Evolutionary conservation across 2,797 vertebrate genomes (phyloP), one percentile per base, ranked within the genome.

Genomic region (Helostoma temminkii): DNA sequence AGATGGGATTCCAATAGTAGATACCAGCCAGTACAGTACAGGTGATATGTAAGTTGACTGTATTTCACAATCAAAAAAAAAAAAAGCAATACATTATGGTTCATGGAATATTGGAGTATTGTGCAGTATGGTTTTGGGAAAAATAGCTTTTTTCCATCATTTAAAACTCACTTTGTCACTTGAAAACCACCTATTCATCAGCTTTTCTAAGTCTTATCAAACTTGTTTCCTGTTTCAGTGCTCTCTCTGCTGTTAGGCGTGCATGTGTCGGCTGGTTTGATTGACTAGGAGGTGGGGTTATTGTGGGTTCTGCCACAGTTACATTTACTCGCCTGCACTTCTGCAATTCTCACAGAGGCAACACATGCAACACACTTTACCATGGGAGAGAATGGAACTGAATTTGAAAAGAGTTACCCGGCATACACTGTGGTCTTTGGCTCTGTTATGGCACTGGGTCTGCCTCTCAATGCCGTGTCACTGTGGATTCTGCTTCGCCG

Each of bases 401-500:
- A 25, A 3, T 3, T 0, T 3, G 24, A 55, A 5, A 41, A 15
- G 24, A 43, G 0, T 9, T 61, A 52, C 61, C 0, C 4, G 0
- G 12, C 3, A 0, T 88, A 78, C 0, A 48, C 79, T 2, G 0
- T 26, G 2, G 57, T 73, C 16, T 91, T 66, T 30, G 87, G 86
- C 25, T 54, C 49, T 5, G 65, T 90, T 0, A 46, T 62, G 3
- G 22, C 0, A 0, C 9, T 87, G 12, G 83, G 83, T 34, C 70
- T 87, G 25, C 80, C 81, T 43, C 78, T 89, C 10, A 86, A 86
- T 15, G 56, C 34, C 0, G 4, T 80, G 32, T 72, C 85, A 0
- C 55, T 89, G 18, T 89, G 87, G 85, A 80, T 74, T 53, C 55
- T 89, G 14, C 14, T 83, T 7, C 50, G 54, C 19, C 62, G 42